Conservation (phyloP, 2,797 vertebrate genomes). For the Gadopsis bispinosus region DNA sequence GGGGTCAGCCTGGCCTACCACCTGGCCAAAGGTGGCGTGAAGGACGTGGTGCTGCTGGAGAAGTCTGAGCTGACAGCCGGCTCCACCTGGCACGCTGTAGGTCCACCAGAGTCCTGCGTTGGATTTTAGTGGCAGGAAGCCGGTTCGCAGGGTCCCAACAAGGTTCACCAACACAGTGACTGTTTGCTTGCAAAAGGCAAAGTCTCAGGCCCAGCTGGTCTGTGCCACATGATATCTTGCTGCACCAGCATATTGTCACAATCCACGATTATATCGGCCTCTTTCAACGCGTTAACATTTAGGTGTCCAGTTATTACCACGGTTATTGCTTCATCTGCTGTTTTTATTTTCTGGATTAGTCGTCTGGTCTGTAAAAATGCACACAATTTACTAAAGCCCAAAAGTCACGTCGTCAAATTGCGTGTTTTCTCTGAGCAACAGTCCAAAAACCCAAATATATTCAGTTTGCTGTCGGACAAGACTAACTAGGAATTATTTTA, state of each 20-base stretch:
- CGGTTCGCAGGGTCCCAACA: background rate
- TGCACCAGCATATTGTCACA: background rate
- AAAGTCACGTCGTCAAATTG: background rate
- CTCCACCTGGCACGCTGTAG: slow-evolving; percentile 98
- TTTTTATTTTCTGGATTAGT: background rate
- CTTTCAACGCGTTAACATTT: background rate
- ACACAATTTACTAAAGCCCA: background rate
- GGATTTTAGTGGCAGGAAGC: background rate
- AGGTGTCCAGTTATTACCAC: no score
- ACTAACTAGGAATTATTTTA: background rate
- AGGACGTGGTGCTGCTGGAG: slow-evolving; percentile 95
- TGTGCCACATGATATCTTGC: background rate
- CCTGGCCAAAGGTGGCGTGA: slow-evolving; percentile 94
- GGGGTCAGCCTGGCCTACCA: slow-evolving; percentile 96
- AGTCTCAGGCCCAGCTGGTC: background rate
- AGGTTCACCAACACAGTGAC: background rate
- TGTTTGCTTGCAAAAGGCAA: background rate
- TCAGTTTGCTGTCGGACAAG: background rate
- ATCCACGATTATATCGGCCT: background rate
- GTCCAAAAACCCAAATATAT: background rate
- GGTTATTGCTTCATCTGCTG: background rate
- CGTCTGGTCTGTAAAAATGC: no score
- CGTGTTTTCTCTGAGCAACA: background rate
- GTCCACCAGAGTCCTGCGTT: slow-evolving; percentile 40
- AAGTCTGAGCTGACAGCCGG: slow-evolving; percentile 97